These are phyloP conservation scores for Bombus terrestris DNA, from an alignment of 1,140 invertebrate genomes.

Conservation along the genomic window DNA sequence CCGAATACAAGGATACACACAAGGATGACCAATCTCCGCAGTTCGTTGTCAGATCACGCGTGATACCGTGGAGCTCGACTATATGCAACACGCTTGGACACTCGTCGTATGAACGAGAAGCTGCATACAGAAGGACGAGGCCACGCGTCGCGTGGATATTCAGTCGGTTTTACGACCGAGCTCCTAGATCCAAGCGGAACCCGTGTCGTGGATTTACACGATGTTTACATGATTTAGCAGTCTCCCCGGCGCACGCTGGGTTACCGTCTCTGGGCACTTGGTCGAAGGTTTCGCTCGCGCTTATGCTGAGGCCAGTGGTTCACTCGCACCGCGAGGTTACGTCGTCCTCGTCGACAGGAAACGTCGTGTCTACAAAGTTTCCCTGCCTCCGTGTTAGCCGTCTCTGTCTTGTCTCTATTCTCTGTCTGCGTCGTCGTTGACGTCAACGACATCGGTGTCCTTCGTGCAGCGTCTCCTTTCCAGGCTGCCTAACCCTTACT, in stretches of 20 bases:
- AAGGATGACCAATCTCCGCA: not conserved
- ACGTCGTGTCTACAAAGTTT: constrained; percentile 76
- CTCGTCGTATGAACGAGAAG: not conserved
- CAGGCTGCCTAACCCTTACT: not conserved
- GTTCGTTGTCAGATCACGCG: not conserved
- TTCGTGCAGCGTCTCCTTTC: not conserved
- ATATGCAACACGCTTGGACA: not conserved
- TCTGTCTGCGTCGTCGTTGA: not conserved
- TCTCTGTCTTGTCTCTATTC: not conserved
- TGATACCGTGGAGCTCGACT: not conserved
- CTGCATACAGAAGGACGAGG: not conserved
- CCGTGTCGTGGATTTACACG: constrained; percentile 65
- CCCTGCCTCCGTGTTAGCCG: constrained; percentile 35
- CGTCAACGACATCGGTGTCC: constrained; percentile 11
- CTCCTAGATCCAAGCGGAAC: constrained; percentile 10
- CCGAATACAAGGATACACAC: not conserved
- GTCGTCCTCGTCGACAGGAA: constrained; percentile 68
- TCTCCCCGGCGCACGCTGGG: constrained; percentile 29
- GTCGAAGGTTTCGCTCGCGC: constrained; percentile 37
- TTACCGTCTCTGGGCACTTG: constrained; percentile 36
- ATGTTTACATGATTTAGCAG: constrained; percentile 76
- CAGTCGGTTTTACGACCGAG: not conserved
- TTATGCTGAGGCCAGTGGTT: not conserved
- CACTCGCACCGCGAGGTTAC: constrained; percentile 16
- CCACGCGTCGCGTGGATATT: not conserved